Conservation (phyloP, 2,797 vertebrate genomes). For the Ambastaia sidthimunki region DNA sequence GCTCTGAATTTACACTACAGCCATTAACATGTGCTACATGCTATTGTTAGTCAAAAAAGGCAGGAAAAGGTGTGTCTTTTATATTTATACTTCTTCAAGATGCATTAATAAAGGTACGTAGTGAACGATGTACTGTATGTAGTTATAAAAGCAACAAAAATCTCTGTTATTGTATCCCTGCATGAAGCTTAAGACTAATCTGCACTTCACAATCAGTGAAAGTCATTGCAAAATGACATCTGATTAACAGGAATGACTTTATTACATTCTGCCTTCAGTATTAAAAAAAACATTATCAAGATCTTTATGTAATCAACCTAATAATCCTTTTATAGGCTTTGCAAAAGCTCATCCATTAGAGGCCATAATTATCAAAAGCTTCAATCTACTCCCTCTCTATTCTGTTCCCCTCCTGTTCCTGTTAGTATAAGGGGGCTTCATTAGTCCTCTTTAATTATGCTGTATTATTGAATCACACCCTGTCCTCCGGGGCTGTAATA, state of each 20-base stretch:
- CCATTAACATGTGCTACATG: too few species aligned
- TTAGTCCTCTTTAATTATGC: conserved; percentile 59
- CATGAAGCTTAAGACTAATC: neutral
- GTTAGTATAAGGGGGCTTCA: conserved; percentile 40
- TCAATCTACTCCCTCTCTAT: conserved; percentile 22
- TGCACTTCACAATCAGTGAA: neutral
- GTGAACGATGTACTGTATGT: too few species aligned
- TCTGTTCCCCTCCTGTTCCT: conserved; percentile 32
- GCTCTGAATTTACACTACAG: too few species aligned
- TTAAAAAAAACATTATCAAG: conserved; percentile 40
- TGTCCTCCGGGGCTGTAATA: conserved; percentile 30
- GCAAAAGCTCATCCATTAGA: conserved; percentile 50
- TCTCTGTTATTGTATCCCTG: neutral
- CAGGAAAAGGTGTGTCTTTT: too few species aligned
- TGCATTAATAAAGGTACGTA: too few species aligned
- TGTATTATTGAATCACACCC: conserved; percentile 56
- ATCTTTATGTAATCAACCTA: conserved; percentile 56
- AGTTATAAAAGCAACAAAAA: too few species aligned
- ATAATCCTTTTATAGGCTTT: conserved; percentile 54
- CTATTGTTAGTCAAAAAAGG: too few species aligned
- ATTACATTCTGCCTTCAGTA: conserved; percentile 47
- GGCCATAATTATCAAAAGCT: conserved; percentile 51
- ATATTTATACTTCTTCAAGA: too few species aligned
- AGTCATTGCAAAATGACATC: conserved; percentile 20
- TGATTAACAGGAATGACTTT: conserved; percentile 43